These are phyloP conservation scores for Ridgeia piscesae DNA, from an alignment of 1,140 invertebrate species.

Conservation along the genomic window DNA sequence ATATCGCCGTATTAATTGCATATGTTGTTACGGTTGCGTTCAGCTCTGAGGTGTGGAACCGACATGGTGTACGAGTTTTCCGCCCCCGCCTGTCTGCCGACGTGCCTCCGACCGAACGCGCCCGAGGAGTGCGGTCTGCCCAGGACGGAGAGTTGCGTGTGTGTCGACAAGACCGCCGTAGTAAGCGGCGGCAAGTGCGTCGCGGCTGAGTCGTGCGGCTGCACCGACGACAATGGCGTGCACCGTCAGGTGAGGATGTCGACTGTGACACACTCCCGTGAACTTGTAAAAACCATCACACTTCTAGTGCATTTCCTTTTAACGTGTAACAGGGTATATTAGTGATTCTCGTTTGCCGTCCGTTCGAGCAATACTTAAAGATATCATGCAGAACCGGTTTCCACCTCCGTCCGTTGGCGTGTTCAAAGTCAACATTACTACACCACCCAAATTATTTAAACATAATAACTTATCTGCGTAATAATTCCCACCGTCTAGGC, in stretches of 20 bases:
- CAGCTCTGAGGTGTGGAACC: not conserved
- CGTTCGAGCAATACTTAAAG: no score
- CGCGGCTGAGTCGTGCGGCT: not conserved
- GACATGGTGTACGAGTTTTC: not conserved
- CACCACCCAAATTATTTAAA: no score
- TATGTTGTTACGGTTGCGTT: not conserved
- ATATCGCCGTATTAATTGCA: not conserved
- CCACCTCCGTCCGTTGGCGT: no score
- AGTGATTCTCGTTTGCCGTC: not conserved
- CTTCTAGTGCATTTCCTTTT: no score
- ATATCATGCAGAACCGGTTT: no score
- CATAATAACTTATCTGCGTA: no score
- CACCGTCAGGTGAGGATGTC: not conserved
- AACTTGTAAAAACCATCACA: no score
- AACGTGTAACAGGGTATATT: no score
- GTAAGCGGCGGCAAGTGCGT: not conserved
- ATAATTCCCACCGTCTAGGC: no score
- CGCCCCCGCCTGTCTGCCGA: not conserved
- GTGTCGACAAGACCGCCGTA: not conserved
- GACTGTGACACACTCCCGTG: not conserved
- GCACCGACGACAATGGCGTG: not conserved
- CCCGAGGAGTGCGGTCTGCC: constrained; percentile 6
- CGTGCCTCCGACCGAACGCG: not conserved
- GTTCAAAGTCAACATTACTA: no score
- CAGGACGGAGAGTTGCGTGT: not conserved